These are phyloP conservation scores for Clytia hemisphaerica DNA, from an alignment of 30 jellyfish, hydroid and myxozoan species.

Conservation along the genomic window DNA sequence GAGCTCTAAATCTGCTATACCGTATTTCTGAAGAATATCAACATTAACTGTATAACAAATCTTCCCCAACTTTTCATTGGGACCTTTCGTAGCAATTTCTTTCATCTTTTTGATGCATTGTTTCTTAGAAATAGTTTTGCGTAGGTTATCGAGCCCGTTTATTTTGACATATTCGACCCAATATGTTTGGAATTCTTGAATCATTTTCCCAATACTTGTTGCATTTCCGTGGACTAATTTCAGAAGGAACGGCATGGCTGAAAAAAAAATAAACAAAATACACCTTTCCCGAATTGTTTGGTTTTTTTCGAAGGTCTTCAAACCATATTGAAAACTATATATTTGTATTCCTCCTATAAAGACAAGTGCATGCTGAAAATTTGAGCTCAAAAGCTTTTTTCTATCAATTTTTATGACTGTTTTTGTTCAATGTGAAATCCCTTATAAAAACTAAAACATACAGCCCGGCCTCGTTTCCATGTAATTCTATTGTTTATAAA, in stretches of 20 bases:
- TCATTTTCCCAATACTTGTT: constrained; percentile 49
- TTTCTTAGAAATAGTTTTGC: constrained; percentile 57
- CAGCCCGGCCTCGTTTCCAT: no score
- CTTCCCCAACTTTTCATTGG: constrained; percentile 16
- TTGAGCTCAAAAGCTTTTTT: no score
- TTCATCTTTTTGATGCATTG: constrained; percentile 58
- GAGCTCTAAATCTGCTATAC: constrained; percentile 4
- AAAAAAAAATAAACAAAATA: constrained; percentile 6
- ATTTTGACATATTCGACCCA: constrained; percentile 39
- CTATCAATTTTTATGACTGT: no score
- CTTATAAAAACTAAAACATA: no score
- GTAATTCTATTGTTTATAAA: no score
- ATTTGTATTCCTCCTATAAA: no score
- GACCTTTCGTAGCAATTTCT: constrained; percentile 50
- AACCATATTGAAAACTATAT: no score
- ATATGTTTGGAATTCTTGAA: constrained; percentile 25
- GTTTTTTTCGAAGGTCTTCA: no score
- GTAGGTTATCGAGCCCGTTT: background rate
- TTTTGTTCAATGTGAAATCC: no score
- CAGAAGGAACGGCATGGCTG: constrained; percentile 70
- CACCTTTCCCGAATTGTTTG: no score
- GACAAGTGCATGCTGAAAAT: no score
- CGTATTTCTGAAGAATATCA: constrained; percentile 36
- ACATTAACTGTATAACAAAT: constrained; percentile 50
- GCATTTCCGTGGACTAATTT: constrained; percentile 57